Evolutionary conservation across 2,113 vertebrate genomes (phyloP).

Genomic region (Oncorhynchus tshawytscha): DNA sequence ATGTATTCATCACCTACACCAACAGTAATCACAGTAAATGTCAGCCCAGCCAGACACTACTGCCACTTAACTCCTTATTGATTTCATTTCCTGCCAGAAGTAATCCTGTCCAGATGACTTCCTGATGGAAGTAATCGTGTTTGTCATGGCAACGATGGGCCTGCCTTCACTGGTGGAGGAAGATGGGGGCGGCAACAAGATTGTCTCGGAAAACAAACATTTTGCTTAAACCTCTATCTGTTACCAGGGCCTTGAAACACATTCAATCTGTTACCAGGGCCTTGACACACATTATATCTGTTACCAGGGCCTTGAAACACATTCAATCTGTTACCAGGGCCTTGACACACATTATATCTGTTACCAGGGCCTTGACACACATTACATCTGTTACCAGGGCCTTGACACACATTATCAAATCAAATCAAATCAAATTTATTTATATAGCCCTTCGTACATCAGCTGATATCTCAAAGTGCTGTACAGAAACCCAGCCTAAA

Average conservation of each 20-base stretch:
- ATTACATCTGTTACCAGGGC: too few relatives aligned
- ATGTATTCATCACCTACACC: conserved; percentile 47
- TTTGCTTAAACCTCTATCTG: neutral
- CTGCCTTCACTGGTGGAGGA: neutral
- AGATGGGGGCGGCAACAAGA: neutral
- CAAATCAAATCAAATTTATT: too few relatives aligned
- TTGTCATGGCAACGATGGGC: conserved; percentile 31
- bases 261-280: too few relatives aligned
- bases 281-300: too few relatives aligned
- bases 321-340: too few relatives aligned
- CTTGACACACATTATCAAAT: too few relatives aligned
- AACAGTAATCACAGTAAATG: conserved; percentile 66
- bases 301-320: too few relatives aligned
- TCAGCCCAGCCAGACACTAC: conserved; percentile 49
- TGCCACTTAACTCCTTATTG: conserved; percentile 55
- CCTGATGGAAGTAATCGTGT: conserved; percentile 50
- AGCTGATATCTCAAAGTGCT: too few relatives aligned
- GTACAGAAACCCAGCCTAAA: too few relatives aligned
- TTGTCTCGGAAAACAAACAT: conserved; percentile 3
- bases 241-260: neutral
- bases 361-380: too few relatives aligned
- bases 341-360: too few relatives aligned
- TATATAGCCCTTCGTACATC: too few relatives aligned
- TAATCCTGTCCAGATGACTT: conserved; percentile 45
- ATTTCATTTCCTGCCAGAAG: conserved; percentile 48